A percentile compares a stretch with the other conserved stretches of the same genome.
Conservation (phyloP, 2,113 vertebrate genomes). For the Brachyistius frenatus region DNA sequence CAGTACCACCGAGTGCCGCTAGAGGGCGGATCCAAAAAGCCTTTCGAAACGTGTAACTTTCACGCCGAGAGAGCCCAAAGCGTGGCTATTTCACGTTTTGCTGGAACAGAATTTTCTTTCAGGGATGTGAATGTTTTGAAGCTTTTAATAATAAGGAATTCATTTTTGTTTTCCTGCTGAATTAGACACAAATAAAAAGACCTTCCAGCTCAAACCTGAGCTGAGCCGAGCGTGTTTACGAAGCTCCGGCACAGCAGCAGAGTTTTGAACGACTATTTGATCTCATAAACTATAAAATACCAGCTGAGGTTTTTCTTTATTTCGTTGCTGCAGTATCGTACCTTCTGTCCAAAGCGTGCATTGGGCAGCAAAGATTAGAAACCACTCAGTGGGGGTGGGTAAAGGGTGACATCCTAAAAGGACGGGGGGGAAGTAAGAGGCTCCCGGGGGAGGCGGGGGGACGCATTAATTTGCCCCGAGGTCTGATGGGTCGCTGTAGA, state of each 20-base stretch:
- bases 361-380: constrained; percentile 5
- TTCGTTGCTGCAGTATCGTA: too few species aligned
- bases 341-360: not conserved
- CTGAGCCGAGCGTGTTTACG: not conserved
- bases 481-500: constrained; percentile 48
- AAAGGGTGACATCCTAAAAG: not conserved
- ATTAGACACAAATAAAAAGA: constrained; percentile 22
- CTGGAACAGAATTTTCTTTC: not conserved
- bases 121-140: not conserved
- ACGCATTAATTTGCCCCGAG: constrained; percentile 65
- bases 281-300: not conserved
- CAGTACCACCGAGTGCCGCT: too few species aligned
- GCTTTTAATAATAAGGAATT: constrained; percentile 12
- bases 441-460: constrained; percentile 46
- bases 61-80: too few species aligned
- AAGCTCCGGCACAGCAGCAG: not conserved
- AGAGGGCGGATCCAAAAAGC: too few species aligned
- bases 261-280: not conserved
- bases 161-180: constrained; percentile 3
- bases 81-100: too few species aligned
- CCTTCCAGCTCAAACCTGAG: constrained; percentile 16
- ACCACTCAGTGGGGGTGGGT: constrained; percentile 17
- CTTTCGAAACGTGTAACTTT: too few species aligned
- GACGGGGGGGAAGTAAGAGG: constrained; percentile 17
- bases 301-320: not conserved